Base-by-base conservation (phyloP, 2,888 invertebrate genomes). In the Oligia strigilis region DNA sequence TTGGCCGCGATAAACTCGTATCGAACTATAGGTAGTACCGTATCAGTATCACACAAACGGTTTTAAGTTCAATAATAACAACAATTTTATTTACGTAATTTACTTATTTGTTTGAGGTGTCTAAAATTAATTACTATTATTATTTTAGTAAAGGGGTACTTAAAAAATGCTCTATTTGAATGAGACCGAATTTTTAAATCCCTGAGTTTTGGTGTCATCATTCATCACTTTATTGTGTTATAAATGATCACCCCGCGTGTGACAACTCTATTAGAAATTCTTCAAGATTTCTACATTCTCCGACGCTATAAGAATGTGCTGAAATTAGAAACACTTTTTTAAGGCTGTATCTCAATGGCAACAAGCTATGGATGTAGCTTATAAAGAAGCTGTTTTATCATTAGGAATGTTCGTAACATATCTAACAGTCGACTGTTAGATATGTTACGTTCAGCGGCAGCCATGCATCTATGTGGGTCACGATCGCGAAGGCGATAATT, bases 61-160 rank as follows among this genome's bases (percentile, higher is more conserved):
- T 89, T 87, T 87, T 89, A 89, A 92, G 87, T 89, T 89, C 89
- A 92, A 90, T 86, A 86, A 84, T 77, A 83, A 85, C 75, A 81
- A 82, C 69, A 72, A 29, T 55, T 84, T 55, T 58, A 75, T 84
- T 60, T 65, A 75, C 66, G 66, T 82, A 83, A 86, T 80, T 29
- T 81, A 72, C 49, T 80, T 81, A 80, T 81, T 88, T 78, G 70
- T 49, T 75, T 40, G 71, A 73, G 77, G 14, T 55, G 43, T n/a
- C 13, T 43, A 43, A 17, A 77, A 43, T 14, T 19, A 77, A 43
- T 14, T 19, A 49, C 11, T 40, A 36, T 23, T 43, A 46, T 23
- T n/a, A 36, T 58, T 58, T 46, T 46, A 43, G n/a, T 65, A 36
- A 6, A 14, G 49, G 13, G 49, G 49, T 49, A 49, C 49, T 49